Percentiles rank a stretch among this genome's conserved stretches.
Conservation (phyloP, 2,888 invertebrate genomes). For the Hypena proboscidalis region DNA sequence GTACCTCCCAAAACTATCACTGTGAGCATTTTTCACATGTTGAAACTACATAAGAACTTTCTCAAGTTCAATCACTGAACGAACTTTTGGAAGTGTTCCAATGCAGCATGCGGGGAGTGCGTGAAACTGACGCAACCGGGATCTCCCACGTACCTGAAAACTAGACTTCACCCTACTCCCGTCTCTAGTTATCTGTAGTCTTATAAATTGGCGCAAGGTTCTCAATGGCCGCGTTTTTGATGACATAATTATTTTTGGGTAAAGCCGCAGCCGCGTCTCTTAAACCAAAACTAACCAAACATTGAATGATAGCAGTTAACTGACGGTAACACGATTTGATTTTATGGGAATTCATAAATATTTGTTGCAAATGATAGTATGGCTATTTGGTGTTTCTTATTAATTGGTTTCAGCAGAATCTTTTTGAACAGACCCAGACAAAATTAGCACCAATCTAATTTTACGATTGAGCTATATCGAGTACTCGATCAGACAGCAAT, state of each 20-base stretch:
- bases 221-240: constrained; percentile 11
- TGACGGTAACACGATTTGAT: too few species aligned
- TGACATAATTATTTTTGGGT: not conserved
- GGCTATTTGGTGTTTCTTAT: too few species aligned
- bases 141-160: constrained; percentile 40
- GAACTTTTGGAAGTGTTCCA: constrained; percentile 39
- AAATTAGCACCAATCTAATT: too few species aligned
- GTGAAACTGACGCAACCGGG: constrained; percentile 35
- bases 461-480: too few species aligned
- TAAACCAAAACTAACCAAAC: too few species aligned
- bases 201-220: constrained; percentile 38
- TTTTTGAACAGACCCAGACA: too few species aligned
- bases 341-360: too few species aligned
- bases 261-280: too few species aligned
- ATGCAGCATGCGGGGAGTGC: constrained; percentile 31
- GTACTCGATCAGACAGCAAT: too few species aligned
- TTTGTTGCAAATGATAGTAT: too few species aligned
- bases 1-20: constrained; percentile 2
- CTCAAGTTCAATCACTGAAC: constrained; percentile 38
- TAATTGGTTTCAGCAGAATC: too few species aligned
- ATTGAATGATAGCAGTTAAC: too few species aligned
- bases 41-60: constrained; percentile 16
- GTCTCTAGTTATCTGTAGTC: constrained; percentile 20
- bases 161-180: constrained; percentile 14
- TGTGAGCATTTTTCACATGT: constrained; percentile 16